Evolutionary conservation across 2,797 vertebrate genomes (phyloP).

Genomic region (Avahi laniger): DNA sequence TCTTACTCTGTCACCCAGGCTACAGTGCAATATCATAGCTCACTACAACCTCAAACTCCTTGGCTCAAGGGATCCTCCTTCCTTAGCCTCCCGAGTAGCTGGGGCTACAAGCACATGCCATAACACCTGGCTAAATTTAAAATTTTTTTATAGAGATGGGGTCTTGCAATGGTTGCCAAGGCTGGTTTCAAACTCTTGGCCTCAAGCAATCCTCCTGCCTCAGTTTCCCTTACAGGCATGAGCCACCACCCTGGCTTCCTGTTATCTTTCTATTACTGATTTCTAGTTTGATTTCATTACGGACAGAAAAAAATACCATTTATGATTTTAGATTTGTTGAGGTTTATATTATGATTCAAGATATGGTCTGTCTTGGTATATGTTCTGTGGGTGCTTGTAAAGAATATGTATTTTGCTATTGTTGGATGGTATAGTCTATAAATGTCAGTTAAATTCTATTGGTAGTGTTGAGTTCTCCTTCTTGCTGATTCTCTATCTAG

Average conservation of each 20-base stretch:
- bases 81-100: background rate
- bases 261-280: background rate
- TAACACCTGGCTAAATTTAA: background rate
- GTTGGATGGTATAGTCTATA: background rate
- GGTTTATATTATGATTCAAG: constrained; percentile 2
- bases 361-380: background rate
- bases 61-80: background rate
- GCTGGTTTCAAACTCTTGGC: background rate
- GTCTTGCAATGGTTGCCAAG: background rate
- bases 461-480: background rate
- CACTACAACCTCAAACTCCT: background rate
- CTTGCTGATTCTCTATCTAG: background rate
- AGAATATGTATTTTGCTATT: background rate
- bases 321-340: constrained; percentile 28
- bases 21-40: too few species aligned
- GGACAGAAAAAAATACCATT: background rate
- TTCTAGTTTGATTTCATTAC: constrained; percentile 12
- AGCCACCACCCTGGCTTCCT: too few species aligned
- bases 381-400: background rate
- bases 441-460: background rate
- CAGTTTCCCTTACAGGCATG: too few species aligned
- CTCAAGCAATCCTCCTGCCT: too few species aligned
- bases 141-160: background rate
- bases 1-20: too few species aligned
- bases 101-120: too few species aligned